These are phyloP conservation scores for Cabera pusaria DNA, from an alignment of 2,888 invertebrate genomes.

Conservation along the genomic window DNA sequence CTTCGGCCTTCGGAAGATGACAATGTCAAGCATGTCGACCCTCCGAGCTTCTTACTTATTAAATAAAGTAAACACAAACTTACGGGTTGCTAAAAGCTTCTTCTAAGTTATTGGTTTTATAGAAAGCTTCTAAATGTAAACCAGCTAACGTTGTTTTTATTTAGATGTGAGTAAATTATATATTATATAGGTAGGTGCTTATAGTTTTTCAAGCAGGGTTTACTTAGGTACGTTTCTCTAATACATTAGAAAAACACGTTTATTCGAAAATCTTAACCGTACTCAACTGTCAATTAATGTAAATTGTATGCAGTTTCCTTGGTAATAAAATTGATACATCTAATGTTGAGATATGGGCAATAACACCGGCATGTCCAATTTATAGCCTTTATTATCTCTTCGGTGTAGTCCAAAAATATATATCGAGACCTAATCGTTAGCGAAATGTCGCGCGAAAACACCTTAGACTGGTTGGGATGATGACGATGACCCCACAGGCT, in stretches of 20 bases:
- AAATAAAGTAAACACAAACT: constrained; percentile 1
- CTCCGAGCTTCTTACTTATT: constrained; percentile 35
- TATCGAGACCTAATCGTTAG: constrained; percentile 55
- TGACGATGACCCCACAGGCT: constrained; percentile 71
- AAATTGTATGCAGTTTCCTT: constrained; percentile 24
- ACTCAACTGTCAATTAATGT: constrained; percentile 21
- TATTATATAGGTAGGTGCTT: no score
- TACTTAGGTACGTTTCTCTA: no score
- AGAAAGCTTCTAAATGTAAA: no score
- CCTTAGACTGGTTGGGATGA: constrained; percentile 64
- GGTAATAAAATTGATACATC: constrained; percentile 26
- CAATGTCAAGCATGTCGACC: constrained; percentile 41
- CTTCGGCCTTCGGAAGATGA: constrained; percentile 49
- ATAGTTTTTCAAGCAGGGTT: no score
- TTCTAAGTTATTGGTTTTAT: no score
- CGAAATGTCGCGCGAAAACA: constrained; percentile 70
- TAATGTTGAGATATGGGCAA: constrained; percentile 36
- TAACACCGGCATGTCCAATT: constrained; percentile 38
- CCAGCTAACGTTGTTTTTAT: no score
- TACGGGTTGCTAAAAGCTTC: no score
- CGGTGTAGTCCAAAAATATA: constrained; percentile 44
- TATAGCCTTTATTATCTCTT: constrained; percentile 34
- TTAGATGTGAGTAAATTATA: no score
- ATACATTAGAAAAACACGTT: no score
- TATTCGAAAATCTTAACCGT: constrained; percentile 14